Evolutionary conservation across 2,888 invertebrate genomes (phyloP), one percentile per base, ranked within the genome.

Genomic region (Panzeria rudis): DNA sequence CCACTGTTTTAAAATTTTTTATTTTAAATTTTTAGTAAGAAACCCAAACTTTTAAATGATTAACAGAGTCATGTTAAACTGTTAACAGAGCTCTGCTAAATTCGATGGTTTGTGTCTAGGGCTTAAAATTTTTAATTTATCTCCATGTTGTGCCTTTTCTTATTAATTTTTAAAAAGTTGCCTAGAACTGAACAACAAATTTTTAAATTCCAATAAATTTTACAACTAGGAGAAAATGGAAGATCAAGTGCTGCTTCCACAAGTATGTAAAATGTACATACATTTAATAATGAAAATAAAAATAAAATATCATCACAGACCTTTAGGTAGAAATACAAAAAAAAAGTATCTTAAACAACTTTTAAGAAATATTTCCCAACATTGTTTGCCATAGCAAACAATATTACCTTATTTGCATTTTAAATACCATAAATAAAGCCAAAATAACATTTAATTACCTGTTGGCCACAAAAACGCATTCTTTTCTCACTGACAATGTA

Each of bases 401-500:
- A 68, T 38, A 44, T 75, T 82, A 44, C 78, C 85, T 82, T 85
- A 85, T 85, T 82, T 85, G 82, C 78, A 71, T 69, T 79, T 82
- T 72, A 82, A 82, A 82, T 82, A 82, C 85, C 85, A 82, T 75
- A 85, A 82, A 78, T 72, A 68, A 77, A 54, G 44, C 47, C 73
- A 82, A 73, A 69, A 69, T 69, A 85, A 85, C 82, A 85, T 85
- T 85, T 85, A 82, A 85, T 85, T 85, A 85, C 85, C 82, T 82
- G 75, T 82, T 81, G 82, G 82, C 50, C 25, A 69, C 82, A 82
- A 68, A 82, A 72, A 82, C 69, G 73, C 69, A 85, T 85, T 85
- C 84, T 75, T 79, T 73, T 54, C 75, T 64, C 62, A 69, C 75
- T 69, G 32, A 61, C 56, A 79, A 64, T 72, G 32, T 35, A 77